Evolutionary conservation across 2,888 invertebrate species (phyloP).

Genomic region (Trimorus sp.): DNA sequence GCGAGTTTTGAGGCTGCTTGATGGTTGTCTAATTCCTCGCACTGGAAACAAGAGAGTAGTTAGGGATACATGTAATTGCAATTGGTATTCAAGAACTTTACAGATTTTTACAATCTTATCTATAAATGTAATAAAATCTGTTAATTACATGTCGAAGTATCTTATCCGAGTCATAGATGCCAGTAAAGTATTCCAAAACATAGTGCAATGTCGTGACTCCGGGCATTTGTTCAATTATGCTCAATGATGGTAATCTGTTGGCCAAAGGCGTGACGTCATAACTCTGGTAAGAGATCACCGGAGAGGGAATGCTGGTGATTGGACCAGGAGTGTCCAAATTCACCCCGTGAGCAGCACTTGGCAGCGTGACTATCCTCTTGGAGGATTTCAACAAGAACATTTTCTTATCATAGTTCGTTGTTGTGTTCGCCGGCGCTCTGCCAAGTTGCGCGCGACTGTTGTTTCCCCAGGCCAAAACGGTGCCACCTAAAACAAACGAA

Average conservation of each 20-base stretch:
- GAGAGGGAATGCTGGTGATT: conserved; percentile 80
- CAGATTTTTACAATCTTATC: too few relatives aligned
- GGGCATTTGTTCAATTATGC: conserved; percentile 76
- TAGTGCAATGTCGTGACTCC: conserved; percentile 80
- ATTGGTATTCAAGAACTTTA: too few relatives aligned
- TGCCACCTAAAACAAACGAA: conserved; percentile 81
- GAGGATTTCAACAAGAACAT: conserved; percentile 88
- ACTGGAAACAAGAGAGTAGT: conserved; percentile 71
- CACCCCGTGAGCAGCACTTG: conserved; percentile 79
- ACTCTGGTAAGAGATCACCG: conserved; percentile 80
- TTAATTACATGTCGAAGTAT: conserved; percentile 51
- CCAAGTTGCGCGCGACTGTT: conserved; percentile 86
- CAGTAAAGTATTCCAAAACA: conserved; percentile 80
- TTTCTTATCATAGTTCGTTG: conserved; percentile 82
- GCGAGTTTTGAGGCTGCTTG: conserved; percentile 82
- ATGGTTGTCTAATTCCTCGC: conserved; percentile 80
- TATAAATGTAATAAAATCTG: too few relatives aligned
- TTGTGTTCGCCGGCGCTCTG: conserved; percentile 83
- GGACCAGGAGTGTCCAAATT: conserved; percentile 80
- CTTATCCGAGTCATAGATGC: conserved; percentile 74
- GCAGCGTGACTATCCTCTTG: conserved; percentile 88
- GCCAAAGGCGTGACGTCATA: conserved; percentile 77
- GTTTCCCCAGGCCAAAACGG: conserved; percentile 90
- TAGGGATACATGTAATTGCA: too few relatives aligned
- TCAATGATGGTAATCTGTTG: conserved; percentile 75